These are phyloP conservation scores for Parapsyche elsis DNA, from an alignment of 1,140 invertebrate species.

Conservation along the genomic window DNA sequence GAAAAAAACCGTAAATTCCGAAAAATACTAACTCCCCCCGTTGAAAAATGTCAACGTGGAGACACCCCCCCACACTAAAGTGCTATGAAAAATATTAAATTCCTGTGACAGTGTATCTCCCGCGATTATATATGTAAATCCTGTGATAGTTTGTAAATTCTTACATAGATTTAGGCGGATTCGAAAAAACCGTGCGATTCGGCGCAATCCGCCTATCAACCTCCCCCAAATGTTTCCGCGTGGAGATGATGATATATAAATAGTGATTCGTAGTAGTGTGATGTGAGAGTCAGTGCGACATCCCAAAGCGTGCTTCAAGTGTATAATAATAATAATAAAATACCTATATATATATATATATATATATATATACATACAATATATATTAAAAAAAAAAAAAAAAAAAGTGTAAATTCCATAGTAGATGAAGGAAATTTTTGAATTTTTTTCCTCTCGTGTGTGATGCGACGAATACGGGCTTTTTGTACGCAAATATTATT, in stretches of 20 bases:
- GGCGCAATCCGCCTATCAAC: background rate
- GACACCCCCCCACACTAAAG: background rate
- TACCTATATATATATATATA: too few species aligned
- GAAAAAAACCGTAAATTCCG: too few species aligned
- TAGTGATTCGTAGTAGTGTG: conserved; percentile 43
- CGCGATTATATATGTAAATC: too few species aligned
- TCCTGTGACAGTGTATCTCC: too few species aligned
- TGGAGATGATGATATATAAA: conserved; percentile 30
- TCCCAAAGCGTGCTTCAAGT: conserved; percentile 37
- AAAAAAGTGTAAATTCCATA: background rate
- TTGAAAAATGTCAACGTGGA: too few species aligned
- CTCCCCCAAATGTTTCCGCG: background rate
- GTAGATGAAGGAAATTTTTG: too few species aligned
- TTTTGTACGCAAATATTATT: conserved; percentile 9
- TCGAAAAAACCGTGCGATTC: conserved; percentile 7
- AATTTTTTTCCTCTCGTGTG: background rate
- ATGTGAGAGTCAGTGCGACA: too few species aligned
- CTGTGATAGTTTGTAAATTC: too few species aligned
- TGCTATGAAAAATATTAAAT: background rate
- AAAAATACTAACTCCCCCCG: too few species aligned
- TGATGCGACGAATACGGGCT: conserved; percentile 6
- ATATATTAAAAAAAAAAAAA: background rate
- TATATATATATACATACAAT: too few species aligned
- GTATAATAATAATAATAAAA: conserved; percentile 11
- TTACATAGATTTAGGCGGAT: too few species aligned